A percentile compares a stretch with the other conserved stretches of the same genome.
Conservation (phyloP, 37 sponge, comb jelly and placozoan genomes). For the Theonella swinhoei region DNA sequence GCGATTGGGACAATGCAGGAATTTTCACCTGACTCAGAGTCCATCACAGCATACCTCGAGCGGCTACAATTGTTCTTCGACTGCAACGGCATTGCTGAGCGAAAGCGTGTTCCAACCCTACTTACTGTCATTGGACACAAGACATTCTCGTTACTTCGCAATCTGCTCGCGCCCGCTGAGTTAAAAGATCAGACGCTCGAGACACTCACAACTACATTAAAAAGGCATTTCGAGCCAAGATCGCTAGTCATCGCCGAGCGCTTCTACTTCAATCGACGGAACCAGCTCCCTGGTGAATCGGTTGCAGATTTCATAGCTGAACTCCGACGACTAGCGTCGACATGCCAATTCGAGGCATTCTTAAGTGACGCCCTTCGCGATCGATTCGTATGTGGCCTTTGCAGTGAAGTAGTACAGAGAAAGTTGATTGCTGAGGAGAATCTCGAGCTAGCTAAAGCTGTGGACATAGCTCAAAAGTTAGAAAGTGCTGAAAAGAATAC, state of each 20-base stretch:
- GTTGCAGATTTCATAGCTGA: slow-evolving; percentile 36
- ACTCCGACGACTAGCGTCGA: slow-evolving; percentile 17
- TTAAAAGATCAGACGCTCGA: slow-evolving; percentile 21
- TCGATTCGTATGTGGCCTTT: slow-evolving; percentile 38
- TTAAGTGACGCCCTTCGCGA: slow-evolving; percentile 33
- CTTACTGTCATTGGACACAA: slow-evolving; percentile 23
- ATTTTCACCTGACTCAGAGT: slow-evolving; percentile 14
- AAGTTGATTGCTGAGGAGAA: background rate
- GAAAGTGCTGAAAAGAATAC: slow-evolving; percentile 18
- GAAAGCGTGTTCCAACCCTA: slow-evolving; percentile 19
- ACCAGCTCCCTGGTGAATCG: slow-evolving; percentile 23
- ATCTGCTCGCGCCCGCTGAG: slow-evolving; percentile 13
- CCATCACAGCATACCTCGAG: slow-evolving; percentile 24
- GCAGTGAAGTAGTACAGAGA: slow-evolving; percentile 10
- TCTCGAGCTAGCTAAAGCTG: slow-evolving; percentile 23
- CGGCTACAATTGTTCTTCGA: slow-evolving; percentile 29
- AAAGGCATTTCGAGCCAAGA: slow-evolving; percentile 30
- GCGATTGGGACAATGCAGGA: slow-evolving; percentile 12
- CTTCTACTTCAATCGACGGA: slow-evolving; percentile 24
- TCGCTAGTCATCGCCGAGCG: slow-evolving; percentile 22
- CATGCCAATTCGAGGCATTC: slow-evolving; percentile 22
- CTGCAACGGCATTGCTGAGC: slow-evolving; percentile 20
- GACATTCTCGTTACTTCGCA: slow-evolving; percentile 35
- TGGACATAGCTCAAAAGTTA: background rate
- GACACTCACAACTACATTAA: background rate